Evolutionary conservation across 2,888 invertebrate species (phyloP), one percentile per base, ranked within the genome.

Genomic region (Octonoba sinensis): DNA sequence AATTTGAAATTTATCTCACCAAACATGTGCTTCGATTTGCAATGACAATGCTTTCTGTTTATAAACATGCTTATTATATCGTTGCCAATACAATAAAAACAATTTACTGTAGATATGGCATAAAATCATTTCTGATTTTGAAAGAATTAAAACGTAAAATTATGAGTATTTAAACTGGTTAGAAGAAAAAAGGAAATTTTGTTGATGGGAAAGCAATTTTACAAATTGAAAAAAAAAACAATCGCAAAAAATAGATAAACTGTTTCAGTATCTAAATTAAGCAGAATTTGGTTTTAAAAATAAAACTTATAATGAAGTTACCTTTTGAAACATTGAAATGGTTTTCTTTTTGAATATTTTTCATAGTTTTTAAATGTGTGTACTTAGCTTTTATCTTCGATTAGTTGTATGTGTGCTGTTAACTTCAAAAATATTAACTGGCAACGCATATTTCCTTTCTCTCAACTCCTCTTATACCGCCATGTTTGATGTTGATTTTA

Each of bases 391-490:
- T 15, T 66, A 16, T 8, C 11, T 16, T 36, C 27, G 73, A 51
- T 79, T 62, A 79, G 79, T 73, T 73, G 79, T 79, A 54, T 49
- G 12, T 3, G 24, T 73, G 69, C 78, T 79, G 79, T 12, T 3
- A 54, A 62, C 59, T 73, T 66, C 60, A 66, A 56, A 79, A 69
- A 69, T n/a, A 47, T 44, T 78, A 69, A 73, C 36, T 79, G 79
- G 79, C 79, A 79, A 79, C 79, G 20, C 22, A 24, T 44, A 56
- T 69, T 56, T 56, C 73, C 62, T 18, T 79, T 79, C 79, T 79
- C 79, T 79, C 79, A 79, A 79, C 79, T 79, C 79, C 69, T 69
- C 79, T 79, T 66, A 46, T 46, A 69, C 73, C 79, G 79, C 79
- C 79, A 79, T 79, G 73, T 79, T 79, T 79, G 60, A 71, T 79